A percentile compares a stretch with the other conserved stretches of the same genome.
Evolutionary conservation across 1,140 invertebrate genomes (phyloP).

Genomic region (Zaprionus vittiger): DNA sequence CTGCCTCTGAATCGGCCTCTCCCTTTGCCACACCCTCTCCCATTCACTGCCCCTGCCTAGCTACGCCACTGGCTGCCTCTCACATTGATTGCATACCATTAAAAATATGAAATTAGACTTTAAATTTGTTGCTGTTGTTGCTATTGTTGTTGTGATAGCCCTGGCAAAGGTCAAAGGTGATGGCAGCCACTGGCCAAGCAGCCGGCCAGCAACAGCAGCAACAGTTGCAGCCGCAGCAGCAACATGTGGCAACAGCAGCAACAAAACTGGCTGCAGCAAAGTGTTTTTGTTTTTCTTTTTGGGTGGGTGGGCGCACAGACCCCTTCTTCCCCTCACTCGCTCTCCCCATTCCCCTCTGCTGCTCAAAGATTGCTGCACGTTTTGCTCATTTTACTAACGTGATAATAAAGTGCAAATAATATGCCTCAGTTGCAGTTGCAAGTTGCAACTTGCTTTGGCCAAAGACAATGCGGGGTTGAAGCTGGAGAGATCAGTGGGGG

Average conservation of each 20-base stretch:
- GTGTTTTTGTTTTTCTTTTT: background rate
- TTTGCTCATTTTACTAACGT: conserved; percentile 83
- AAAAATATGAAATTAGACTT: conserved; percentile 49
- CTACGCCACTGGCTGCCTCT: background rate
- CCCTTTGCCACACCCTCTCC: background rate
- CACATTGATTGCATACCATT: conserved; percentile 45
- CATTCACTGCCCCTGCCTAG: no score
- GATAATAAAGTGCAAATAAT: conserved; percentile 85
- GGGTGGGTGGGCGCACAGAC: conserved; percentile 42
- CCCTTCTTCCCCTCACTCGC: background rate
- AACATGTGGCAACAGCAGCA: conserved; percentile 45
- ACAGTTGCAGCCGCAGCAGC: conserved; percentile 11
- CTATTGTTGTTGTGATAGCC: conserved; percentile 33
- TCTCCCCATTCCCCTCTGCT: conserved; percentile 28
- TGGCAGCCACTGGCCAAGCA: conserved; percentile 52
- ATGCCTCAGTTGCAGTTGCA: conserved; percentile 70
- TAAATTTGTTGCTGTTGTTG: conserved; percentile 27
- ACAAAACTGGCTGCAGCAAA: conserved; percentile 15
- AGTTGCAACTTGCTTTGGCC: conserved; percentile 54
- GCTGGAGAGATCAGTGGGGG: conserved; percentile 50
- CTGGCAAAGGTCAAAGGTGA: conserved; percentile 73
- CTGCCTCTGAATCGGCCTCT: background rate
- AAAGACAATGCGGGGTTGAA: conserved; percentile 56
- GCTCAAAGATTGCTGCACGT: conserved; percentile 65
- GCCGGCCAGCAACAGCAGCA: conserved; percentile 28